These are phyloP conservation scores for Drosophila mojavensis DNA, from an alignment of 1,140 invertebrate species.

Conservation along the genomic window DNA sequence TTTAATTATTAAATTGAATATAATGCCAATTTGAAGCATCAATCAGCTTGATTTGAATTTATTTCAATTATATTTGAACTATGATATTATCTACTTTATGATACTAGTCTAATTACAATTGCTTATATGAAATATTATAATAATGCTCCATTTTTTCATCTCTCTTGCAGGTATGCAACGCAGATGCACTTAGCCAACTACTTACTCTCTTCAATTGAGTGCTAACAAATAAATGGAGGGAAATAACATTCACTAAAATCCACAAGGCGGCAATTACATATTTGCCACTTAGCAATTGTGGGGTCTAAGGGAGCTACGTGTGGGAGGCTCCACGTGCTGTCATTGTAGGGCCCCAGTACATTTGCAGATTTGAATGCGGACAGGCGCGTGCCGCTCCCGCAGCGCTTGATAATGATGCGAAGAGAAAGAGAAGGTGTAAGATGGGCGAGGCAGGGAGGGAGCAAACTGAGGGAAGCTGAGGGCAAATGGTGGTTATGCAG, in stretches of 20 bases:
- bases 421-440: background rate
- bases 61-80: too few species aligned
- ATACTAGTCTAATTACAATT: too few species aligned
- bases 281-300: conserved; percentile 19
- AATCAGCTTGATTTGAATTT: too few species aligned
- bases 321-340: conserved; percentile 15
- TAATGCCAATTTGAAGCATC: too few species aligned
- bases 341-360: conserved; percentile 21
- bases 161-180: conserved; percentile 49
- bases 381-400: conserved; percentile 25
- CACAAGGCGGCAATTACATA: conserved; percentile 12
- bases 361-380: conserved; percentile 45
- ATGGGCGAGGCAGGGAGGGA: background rate
- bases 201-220: background rate
- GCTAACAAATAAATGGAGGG: background rate
- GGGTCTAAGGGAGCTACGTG: background rate
- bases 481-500: conserved; percentile 39
- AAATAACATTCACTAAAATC: conserved; percentile 12
- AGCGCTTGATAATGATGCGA: conserved; percentile 46
- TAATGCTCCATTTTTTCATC: background rate
- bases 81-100: too few species aligned
- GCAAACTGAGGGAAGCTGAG: background rate
- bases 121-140: background rate
- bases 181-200: background rate
- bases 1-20: too few species aligned